Conservation (phyloP, 2,888 invertebrate species). For the Diloba caeruleocephala region DNA sequence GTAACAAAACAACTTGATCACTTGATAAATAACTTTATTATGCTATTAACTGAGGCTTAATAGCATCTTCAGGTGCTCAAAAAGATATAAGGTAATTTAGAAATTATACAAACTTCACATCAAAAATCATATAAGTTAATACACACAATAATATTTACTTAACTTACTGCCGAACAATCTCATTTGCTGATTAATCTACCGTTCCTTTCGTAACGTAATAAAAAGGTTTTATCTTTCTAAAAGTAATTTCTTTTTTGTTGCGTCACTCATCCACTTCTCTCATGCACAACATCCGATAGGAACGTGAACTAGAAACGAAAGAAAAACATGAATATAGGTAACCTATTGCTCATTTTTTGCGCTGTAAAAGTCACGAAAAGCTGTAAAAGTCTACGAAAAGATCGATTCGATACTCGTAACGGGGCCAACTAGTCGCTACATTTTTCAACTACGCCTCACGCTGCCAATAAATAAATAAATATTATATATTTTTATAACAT, state of each 20-base stretch:
- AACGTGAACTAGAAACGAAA: conserved; percentile 31
- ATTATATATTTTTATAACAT: no score
- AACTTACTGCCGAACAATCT: conserved; percentile 5
- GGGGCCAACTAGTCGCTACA: conserved; percentile 11
- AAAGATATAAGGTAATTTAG: no score
- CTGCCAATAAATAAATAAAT: not conserved
- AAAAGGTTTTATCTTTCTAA: conserved; percentile 1
- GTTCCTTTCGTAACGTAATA: no score
- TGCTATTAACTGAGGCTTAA: no score
- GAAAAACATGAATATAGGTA: conserved; percentile 31
- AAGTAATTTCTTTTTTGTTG: conserved; percentile 5
- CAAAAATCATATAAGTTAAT: conserved; percentile 3
- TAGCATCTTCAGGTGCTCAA: no score
- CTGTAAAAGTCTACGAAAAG: conserved; percentile 42
- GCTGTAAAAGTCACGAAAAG: no score
- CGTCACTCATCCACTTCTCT: conserved; percentile 28
- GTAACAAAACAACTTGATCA: no score
- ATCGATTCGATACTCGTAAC: conserved; percentile 28
- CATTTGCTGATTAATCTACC: no score
- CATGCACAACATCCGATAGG: conserved; percentile 22
- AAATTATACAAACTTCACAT: conserved; percentile 12
- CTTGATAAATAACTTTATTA: no score
- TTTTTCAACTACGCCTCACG: conserved; percentile 12
- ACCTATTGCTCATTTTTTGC: conserved; percentile 38
- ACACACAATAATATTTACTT: conserved; percentile 3